Evolutionary conservation across 2,113 vertebrate species (phyloP).

Genomic region (Leiothrix lutea): DNA sequence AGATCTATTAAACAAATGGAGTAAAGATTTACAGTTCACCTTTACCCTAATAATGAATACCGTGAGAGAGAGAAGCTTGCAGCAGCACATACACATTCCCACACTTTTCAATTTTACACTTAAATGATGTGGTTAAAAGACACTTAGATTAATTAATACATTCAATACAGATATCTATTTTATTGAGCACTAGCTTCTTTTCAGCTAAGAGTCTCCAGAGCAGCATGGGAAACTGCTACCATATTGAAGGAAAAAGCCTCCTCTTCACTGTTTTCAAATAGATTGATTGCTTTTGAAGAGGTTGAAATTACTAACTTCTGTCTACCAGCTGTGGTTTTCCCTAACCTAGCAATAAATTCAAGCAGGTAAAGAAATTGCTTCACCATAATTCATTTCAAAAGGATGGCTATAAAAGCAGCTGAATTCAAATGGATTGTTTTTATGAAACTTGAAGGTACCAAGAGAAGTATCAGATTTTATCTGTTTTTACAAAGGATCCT

Average conservation of each 20-base stretch:
- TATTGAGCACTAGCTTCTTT: neutral
- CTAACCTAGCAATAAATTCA: neutral
- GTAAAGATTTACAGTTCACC: neutral
- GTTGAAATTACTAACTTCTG: neutral
- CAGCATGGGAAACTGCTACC: neutral
- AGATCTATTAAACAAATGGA: neutral
- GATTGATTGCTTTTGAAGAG: neutral
- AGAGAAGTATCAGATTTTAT: neutral
- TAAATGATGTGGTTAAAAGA: neutral
- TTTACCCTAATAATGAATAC: neutral
- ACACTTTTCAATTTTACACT: neutral
- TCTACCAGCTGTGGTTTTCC: neutral
- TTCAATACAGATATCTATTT: neutral
- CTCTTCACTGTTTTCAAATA: neutral
- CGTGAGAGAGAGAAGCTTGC: neutral
- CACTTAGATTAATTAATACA: neutral
- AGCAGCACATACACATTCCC: neutral
- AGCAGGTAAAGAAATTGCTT: neutral
- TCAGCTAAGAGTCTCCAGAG: neutral
- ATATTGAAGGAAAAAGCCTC: neutral
- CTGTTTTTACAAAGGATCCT: neutral
- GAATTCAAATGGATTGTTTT: neutral
- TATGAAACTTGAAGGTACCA: neutral
- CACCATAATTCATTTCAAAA: neutral
- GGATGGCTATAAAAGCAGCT: neutral